Percentiles rank a stretch among this genome's conserved stretches.
Evolutionary conservation across 2,113 vertebrate species (phyloP).

Genomic region (Limanda limanda): DNA sequence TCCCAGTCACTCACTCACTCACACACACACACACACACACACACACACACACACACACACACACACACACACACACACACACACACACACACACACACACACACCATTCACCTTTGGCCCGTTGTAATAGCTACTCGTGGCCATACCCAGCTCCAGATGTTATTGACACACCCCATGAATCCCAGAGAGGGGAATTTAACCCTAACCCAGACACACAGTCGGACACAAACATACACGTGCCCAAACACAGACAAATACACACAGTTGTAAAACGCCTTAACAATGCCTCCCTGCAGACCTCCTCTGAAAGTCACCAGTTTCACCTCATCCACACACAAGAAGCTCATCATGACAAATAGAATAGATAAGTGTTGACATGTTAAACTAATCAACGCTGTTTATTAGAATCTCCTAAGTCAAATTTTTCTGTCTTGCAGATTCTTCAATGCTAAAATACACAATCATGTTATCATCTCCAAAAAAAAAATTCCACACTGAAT

Average conservation of each 20-base stretch:
- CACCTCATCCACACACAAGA: constrained; percentile 29
- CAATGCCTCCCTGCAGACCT: constrained; percentile 36
- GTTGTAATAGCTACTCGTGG: constrained; percentile 64
- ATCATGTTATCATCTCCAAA: not conserved
- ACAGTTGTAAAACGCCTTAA: not conserved
- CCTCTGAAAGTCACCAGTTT: constrained; percentile 28
- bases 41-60: constrained; percentile 6
- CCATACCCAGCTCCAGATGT: constrained; percentile 73
- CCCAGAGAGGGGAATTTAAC: constrained; percentile 36
- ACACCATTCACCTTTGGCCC: constrained; percentile 63
- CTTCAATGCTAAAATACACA: not conserved
- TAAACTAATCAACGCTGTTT: not conserved
- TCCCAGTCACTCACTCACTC: not conserved
- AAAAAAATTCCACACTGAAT: constrained; percentile 13
- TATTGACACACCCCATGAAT: constrained; percentile 57
- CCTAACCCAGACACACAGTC: constrained; percentile 30
- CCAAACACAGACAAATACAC: constrained; percentile 1
- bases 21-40: constrained; percentile 12
- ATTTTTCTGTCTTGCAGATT: not conserved
- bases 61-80: constrained; percentile 1
- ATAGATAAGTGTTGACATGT: not conserved
- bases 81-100: constrained; percentile 7
- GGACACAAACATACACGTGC: constrained; percentile 10
- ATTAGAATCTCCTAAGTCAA: not conserved
- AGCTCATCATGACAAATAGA: not conserved